Percentiles rank a stretch among this genome's conserved stretches.
These are phyloP conservation scores for Hippoglossus hippoglossus DNA, from an alignment of 2,797 vertebrate species.

Conservation along the genomic window DNA sequence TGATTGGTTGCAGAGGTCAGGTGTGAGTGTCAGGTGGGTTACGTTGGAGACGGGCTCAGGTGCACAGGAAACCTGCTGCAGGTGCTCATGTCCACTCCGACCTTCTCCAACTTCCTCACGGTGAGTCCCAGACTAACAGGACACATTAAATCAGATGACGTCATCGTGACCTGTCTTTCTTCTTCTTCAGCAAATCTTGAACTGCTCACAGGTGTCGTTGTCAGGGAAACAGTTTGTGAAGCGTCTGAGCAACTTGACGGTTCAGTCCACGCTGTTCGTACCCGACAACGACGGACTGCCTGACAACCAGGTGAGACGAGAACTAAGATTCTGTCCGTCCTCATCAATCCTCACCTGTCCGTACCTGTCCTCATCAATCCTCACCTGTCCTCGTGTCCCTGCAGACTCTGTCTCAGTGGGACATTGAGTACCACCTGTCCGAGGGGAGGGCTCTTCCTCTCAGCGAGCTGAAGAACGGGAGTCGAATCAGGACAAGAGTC, in stretches of 20 bases:
- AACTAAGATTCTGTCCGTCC: background rate
- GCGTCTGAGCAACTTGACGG: slow-evolving; percentile 83
- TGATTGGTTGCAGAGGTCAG: slow-evolving; percentile 84
- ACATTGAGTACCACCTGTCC: slow-evolving; percentile 91
- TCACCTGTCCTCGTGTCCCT: background rate
- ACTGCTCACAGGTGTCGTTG: slow-evolving; percentile 84
- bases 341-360: background rate
- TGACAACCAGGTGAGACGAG: slow-evolving; percentile 86
- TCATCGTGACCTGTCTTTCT: background rate
- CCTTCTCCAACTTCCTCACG: slow-evolving; percentile 88
- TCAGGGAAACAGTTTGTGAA: slow-evolving; percentile 85
- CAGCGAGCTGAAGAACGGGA: slow-evolving; percentile 87
- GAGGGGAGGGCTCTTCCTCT: slow-evolving; percentile 81
- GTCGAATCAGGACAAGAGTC: slow-evolving; percentile 83
- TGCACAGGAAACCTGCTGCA: slow-evolving; percentile 93
- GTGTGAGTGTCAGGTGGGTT: slow-evolving; percentile 91
- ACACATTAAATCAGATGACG: background rate
- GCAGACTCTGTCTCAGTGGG: slow-evolving; percentile 89
- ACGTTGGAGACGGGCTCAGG: slow-evolving; percentile 88
- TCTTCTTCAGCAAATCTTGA: slow-evolving; percentile 86
- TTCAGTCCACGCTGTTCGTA: slow-evolving; percentile 89
- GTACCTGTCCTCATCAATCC: background rate
- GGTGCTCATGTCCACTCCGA: slow-evolving; percentile 86
- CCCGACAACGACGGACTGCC: slow-evolving; percentile 87
- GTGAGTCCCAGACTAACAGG: slow-evolving; percentile 76